Evolutionary conservation across 2,797 vertebrate species (phyloP), one percentile per base, ranked within the genome.

Genomic region (Australoheros facetus): DNA sequence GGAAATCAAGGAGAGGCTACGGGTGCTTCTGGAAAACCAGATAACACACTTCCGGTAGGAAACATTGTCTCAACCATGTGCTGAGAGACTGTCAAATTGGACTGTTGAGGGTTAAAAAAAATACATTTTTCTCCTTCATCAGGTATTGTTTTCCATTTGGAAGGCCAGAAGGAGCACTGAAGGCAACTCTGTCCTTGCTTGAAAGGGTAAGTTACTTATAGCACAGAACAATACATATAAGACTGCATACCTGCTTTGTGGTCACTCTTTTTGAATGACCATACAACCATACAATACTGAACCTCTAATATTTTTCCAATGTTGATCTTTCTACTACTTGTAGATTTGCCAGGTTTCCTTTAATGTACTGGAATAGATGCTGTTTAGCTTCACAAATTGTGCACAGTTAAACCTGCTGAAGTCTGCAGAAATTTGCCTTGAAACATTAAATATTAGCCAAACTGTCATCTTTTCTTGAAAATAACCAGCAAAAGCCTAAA

Each of bases 101-200:
- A 37, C 59, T 55, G 10, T 17, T 55, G 2, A 30, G 12, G 14
- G 16, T 62, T 54, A 0, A 19, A 60, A 17, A 62, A 69, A 75
- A 19, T 0, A 0, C 1, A 11, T 9, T 34, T 0, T 56, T 19
- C 58, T 56, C 16, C 17, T 70, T 80, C 30, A 34, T 53, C 70
- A 99, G 98, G 93, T 99, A 99, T 92, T 99, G 98, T 93, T 99
- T 99, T 93, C 98, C 98, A 17, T 99, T 99, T 93, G 98, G 98
- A 90, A 96, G 98, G 70, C 98, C 98, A 32, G 98, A 99, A 92
- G 98, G 98, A 75, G 98, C 98, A 2, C 93, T 99, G 78, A 99
- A 99, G 95, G 98, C 98, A 73, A 99, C 98, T 8, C 89, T 99
- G 23, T 99, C 98, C 0, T 95, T 99, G 75, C 95, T 99, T 83